Evolutionary conservation across 2,113 vertebrate genomes (phyloP), one percentile per base, ranked within the genome.

Genomic region (Onychorhynchus coronatus): DNA sequence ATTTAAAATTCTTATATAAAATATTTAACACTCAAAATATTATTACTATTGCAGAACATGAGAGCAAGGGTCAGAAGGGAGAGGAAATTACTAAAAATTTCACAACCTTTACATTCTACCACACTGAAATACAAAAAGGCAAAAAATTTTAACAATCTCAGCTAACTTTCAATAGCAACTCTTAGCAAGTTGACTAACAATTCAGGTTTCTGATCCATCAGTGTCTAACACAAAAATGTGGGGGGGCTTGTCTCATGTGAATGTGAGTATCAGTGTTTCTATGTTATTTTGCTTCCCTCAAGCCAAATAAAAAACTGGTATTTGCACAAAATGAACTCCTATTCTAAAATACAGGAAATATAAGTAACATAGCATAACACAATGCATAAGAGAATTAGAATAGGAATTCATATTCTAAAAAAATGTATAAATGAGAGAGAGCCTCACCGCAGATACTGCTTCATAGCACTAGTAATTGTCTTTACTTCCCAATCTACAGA

Each of bases 401-500:
- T 24, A 82, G 74, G 58, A 47, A 77, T 16, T 70, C 25, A 47
- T 5, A 55, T 20, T 17, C 33, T 42, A 27, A 59, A 30, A 30
- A 63, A 27, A 14, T 14, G 46, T 46, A 61, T 11, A 8, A 85
- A 37, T 6, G 16, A 83, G 37, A 46, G 35, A 39, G 11, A 70
- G 59, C 21, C 98, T 98, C 95, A 99, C 99, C 99, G 99, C 85
- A 99, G 97, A 97, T 99, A 99, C 21, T 99, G 99, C 85, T 99
- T 99, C 93, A 99, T 97, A 91, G 99, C 98, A 92, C 99, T 99
- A 4, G 99, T 99, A 95, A 99, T 99, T 8, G 99, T 99, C 97
- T 99, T 99, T 55, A 99, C 98, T 72, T 99, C 99, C 99, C 99
- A 99, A 28, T 99, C 99, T 21, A 98, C 93, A 16, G 98, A 98